A percentile compares a stretch with the other conserved stretches of the same genome.
Conservation (phyloP, 1,140 invertebrate genomes). For the Portunus trituberculatus region DNA sequence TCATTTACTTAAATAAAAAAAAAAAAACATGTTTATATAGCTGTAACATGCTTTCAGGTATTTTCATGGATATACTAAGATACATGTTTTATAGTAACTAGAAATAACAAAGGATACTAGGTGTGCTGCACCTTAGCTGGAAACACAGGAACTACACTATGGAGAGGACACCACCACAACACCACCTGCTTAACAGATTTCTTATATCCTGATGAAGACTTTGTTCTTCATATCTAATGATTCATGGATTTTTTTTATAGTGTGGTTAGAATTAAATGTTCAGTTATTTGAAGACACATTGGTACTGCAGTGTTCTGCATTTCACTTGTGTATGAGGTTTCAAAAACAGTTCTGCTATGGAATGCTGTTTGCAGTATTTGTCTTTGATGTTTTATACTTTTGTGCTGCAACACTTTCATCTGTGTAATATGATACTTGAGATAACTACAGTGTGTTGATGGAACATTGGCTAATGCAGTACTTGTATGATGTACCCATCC, state of each 20-base stretch:
- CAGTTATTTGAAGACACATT: background rate
- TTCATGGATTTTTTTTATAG: background rate
- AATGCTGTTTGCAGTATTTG: background rate
- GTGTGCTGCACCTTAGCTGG: background rate
- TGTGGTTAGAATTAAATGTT: background rate
- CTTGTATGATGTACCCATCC: too few relatives aligned
- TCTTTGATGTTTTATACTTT: background rate
- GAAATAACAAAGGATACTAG: background rate
- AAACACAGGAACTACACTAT: background rate
- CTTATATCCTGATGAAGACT: too few relatives aligned
- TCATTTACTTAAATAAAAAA: background rate
- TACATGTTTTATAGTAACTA: background rate
- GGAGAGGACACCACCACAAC: background rate
- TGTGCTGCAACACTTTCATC: background rate
- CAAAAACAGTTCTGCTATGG: background rate
- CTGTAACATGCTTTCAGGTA: background rate
- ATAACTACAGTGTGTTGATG: background rate
- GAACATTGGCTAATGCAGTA: background rate
- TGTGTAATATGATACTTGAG: background rate
- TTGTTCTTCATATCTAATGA: too few relatives aligned
- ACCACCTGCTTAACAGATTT: background rate
- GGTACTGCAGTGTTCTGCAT: too few relatives aligned
- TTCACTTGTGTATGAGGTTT: too few relatives aligned
- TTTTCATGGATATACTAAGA: background rate
- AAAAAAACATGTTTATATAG: background rate